phyloP scores from a whole-genome alignment of 2,888 invertebrate species.

The Leptinotarsa juncta region DNA sequence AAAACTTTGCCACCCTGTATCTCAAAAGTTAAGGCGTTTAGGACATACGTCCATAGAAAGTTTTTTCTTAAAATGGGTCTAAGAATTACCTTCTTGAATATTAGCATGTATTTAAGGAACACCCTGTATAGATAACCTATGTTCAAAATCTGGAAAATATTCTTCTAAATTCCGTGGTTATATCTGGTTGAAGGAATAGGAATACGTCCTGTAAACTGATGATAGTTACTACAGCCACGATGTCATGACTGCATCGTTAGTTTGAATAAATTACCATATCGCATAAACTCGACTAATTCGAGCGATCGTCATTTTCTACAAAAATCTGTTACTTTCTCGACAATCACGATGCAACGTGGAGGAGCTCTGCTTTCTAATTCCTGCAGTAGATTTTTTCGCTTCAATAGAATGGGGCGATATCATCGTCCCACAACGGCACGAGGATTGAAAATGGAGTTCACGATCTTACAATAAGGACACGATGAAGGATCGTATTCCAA shows the following conservation, averaged over 20 bases:
- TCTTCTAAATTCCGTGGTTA: no score
- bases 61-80: no score
- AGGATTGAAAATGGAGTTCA: constrained; percentile 41
- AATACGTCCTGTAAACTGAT: no score
- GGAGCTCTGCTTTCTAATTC: constrained; percentile 47
- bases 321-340: constrained; percentile 45
- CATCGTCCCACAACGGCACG: constrained; percentile 42
- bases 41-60: no score
- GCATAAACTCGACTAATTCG: constrained; percentile 21
- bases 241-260: constrained; percentile 13
- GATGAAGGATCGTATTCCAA: background rate
- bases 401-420: constrained; percentile 25
- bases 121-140: no score
- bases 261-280: constrained; percentile 26
- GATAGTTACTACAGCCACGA: background rate
- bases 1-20: no score
- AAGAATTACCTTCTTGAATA: no score
- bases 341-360: constrained; percentile 39
- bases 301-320: constrained; percentile 18
- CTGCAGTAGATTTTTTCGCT: constrained; percentile 28
- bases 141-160: no score
- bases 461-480: constrained; percentile 32
- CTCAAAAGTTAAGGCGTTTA: no score
- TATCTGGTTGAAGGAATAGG: no score
- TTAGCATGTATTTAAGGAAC: no score